Evolutionary conservation across 1,140 invertebrate genomes (phyloP), one percentile per base, ranked within the genome.

Genomic region (Bombus fervidus): DNA sequence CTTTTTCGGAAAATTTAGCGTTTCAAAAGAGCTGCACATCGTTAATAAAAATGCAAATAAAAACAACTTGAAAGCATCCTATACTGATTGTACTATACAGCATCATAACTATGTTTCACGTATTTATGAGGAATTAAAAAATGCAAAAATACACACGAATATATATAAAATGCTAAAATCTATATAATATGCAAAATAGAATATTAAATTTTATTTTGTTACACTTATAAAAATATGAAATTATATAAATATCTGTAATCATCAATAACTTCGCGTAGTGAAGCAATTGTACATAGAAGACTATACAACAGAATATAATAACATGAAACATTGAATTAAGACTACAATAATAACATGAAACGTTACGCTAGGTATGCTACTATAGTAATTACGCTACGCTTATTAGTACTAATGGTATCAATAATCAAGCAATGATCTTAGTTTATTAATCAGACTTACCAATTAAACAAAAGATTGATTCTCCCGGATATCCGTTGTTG

Each of bases 381-480:
- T 57, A 34, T 9, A 18, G 28, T 62, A 62, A 53, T 53, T n/a
- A 62, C 59, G 9, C 28, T 62, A 13, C 12, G 12, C 10, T n/a
- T 62, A 62, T 62, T 62, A 10, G 47, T 53, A 18, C 31, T 22
- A 68, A 53, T 15, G 37, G 3, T 57, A 68, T 66, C 10, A 59
- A n/a, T 28, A 6, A 28, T 69, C 37, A 69, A 75, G 64, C 43
- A 79, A 74, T 68, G 28, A 31, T 47, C 64, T 43, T 37, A 22
- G 76, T 77, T 8, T 3, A 13, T 34, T 0, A 18, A 57, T 75
- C 13, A 2, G 57, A 91, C 90, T 88, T 71, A 92, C 87, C 91
- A 86, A 89, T 91, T 87, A 91, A 89, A 91, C 79, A 64, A 89
- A 92, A 90, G 71, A 89, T 81, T 85, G 89, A 84, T 91, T 75